Base-by-base conservation (phyloP, 2,888 invertebrate species). In the Ophion ventricosus region DNA sequence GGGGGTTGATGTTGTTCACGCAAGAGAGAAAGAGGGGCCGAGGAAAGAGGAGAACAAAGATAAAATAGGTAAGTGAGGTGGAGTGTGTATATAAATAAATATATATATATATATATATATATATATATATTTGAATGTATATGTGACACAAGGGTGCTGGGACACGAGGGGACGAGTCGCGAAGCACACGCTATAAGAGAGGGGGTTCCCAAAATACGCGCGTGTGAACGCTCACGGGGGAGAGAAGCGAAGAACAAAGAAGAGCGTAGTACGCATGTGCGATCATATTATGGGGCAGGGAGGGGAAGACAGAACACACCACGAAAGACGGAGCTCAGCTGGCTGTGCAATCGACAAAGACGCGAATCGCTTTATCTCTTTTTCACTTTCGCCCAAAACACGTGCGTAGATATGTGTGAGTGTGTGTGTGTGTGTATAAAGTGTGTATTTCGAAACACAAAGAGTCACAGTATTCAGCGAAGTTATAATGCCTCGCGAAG, bases 251-350 rank as follows among this genome's bases (percentile, higher is more conserved):
- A 72, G 80, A 81, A 85, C 85, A 85, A 83, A 83, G 85, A 85
- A 74, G 63, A 63, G 54, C 66, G 40, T 25, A 79, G 75, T 83
- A 83, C 85, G 85, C 85, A 85, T 85, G 85, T 82, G 83, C 85
- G 35, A 56, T 35, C 23, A 23, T 40, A 49, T 61, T 84, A 86
- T 82, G 80, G 26, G 67, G 61, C 77, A 72, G 72, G 49, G 59
- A 80, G 67, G 76, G 61, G 40, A 63, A 57, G 73, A 35, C 35
- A 8, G 76, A 85, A 43, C 14, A 43, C 43, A 43, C 43, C 43
- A 43, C 43, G 73, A 75, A 70, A 83, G 72, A 83, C 75, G 56
- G 70, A 85, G 64, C 67, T 70, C 76, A 73, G 81, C 64, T 73
- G 79, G 54, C 70, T 64, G 25, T n/a, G 56, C n/a, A 35, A 70